Conservation (phyloP, 2,797 vertebrate genomes). For the Arnoldichthys spilopterus region DNA sequence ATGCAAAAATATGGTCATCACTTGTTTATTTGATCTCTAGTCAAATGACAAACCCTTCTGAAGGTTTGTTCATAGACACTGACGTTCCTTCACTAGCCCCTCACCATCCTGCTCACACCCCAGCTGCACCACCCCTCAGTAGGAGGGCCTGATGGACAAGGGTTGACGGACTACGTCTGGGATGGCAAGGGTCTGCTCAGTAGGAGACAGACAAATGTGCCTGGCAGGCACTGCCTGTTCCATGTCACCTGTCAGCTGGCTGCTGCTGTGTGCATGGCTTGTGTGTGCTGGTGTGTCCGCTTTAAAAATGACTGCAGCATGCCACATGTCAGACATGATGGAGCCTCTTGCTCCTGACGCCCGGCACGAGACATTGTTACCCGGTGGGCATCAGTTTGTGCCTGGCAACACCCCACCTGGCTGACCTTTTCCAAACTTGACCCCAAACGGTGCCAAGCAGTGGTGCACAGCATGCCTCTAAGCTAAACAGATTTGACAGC, state of each 20-base stretch:
- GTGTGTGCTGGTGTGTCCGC: conserved; percentile 45
- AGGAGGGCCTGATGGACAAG: conserved; percentile 27
- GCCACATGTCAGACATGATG: conserved; percentile 71
- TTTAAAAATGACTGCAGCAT: conserved; percentile 67
- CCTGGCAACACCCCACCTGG: conserved; percentile 79
- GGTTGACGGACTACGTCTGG: conserved; percentile 37
- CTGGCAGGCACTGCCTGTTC: conserved; percentile 74
- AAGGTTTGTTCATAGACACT: conserved; percentile 7
- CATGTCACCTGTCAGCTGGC: conserved; percentile 75
- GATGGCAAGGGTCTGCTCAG: conserved; percentile 58
- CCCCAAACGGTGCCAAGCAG: conserved; percentile 75
- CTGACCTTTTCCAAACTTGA: conserved; percentile 82
- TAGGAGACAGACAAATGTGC: conserved; percentile 64
- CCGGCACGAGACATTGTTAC: conserved; percentile 66
- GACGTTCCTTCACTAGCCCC: not conserved
- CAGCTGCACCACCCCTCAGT: conserved; percentile 30
- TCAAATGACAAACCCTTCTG: conserved; percentile 1
- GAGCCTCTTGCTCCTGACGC: conserved; percentile 66
- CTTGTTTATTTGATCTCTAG: not conserved
- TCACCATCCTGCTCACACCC: conserved; percentile 11
- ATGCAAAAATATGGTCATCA: not conserved
- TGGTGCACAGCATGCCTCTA: conserved; percentile 65
- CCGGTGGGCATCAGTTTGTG: conserved; percentile 69
- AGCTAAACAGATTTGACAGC: conserved; percentile 42
- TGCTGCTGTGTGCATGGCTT: conserved; percentile 55